A percentile compares a stretch with the other conserved stretches of the same genome.
These are phyloP conservation scores for Globia sparganii DNA, from an alignment of 2,888 invertebrate species.

Conservation along the genomic window DNA sequence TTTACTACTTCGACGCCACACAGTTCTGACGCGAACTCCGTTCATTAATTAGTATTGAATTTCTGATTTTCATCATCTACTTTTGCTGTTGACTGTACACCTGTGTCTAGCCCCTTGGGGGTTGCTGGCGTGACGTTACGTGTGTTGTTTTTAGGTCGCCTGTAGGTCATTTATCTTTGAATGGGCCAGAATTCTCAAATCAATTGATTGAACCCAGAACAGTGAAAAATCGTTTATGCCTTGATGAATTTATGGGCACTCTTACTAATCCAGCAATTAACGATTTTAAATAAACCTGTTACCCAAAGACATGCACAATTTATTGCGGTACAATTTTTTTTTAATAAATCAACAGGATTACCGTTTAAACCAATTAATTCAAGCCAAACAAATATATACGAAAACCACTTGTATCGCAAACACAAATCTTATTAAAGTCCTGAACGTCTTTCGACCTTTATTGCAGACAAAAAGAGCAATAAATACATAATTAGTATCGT, in stretches of 20 bases:
- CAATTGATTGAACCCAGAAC: neutral
- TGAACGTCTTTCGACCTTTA: slow-evolving; percentile 10
- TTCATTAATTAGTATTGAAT: too few species aligned
- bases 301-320: slow-evolving; percentile 5
- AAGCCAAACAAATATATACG: slow-evolving; percentile 14
- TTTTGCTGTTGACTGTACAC: too few species aligned
- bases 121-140: too few species aligned
- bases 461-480: slow-evolving; percentile 41
- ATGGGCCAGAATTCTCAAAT: neutral
- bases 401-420: slow-evolving; percentile 5
- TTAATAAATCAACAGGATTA: neutral
- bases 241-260: neutral
- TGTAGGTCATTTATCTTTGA: too few species aligned
- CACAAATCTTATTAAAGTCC: slow-evolving; percentile 34
- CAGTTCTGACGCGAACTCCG: too few species aligned
- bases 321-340: neutral
- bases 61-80: too few species aligned
- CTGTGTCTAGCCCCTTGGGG: too few species aligned
- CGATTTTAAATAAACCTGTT: slow-evolving; percentile 10
- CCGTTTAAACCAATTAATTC: slow-evolving; percentile 12
- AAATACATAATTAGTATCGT: slow-evolving; percentile 56
- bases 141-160: too few species aligned
- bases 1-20: too few species aligned
- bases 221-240: neutral
- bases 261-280: slow-evolving; percentile 26